These are phyloP conservation scores for Drosophila incognita DNA, from an alignment of 2,888 invertebrate species.

Conservation along the genomic window DNA sequence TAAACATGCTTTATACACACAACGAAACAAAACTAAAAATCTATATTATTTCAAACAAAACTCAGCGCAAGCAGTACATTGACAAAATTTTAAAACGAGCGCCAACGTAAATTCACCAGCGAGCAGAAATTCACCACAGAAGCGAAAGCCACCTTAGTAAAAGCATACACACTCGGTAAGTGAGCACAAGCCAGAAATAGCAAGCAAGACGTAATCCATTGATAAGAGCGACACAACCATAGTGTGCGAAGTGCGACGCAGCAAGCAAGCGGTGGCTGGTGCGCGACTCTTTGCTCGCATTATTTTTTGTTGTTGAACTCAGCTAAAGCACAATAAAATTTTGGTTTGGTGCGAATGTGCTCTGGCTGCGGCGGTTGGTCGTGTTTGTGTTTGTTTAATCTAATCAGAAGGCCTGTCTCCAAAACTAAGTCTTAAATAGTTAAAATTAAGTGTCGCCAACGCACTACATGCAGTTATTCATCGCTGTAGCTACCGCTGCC, in stretches of 20 bases:
- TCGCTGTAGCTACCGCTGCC: conserved; percentile 5
- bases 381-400: conserved; percentile 51
- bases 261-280: conserved; percentile 41
- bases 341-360: conserved; percentile 36
- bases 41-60: not conserved
- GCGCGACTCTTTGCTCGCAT: conserved; percentile 26
- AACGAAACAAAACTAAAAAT: not conserved
- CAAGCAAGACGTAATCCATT: not conserved
- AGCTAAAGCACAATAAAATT: conserved; percentile 13
- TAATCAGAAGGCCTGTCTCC: conserved; percentile 41
- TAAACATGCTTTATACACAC: conserved; percentile 32
- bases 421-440: conserved; percentile 50
- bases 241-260: conserved; percentile 34
- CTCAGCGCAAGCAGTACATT: too few species aligned
- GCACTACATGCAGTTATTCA: conserved; percentile 10
- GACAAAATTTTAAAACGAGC: conserved; percentile 16
- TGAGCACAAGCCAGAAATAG: conserved; percentile 18
- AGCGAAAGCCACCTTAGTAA: conserved; percentile 27
- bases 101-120: conserved; percentile 23
- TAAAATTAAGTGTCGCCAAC: conserved; percentile 34
- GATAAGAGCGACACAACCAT: conserved; percentile 30
- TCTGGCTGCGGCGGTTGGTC: conserved; percentile 20
- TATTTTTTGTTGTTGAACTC: conserved; percentile 38
- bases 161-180: not conserved
- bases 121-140: conserved; percentile 22